A percentile compares a stretch with the other conserved stretches of the same genome.
Evolutionary conservation across 64 coral and sea anemone genomes (phyloP).

Genomic region (Porites lutea): DNA sequence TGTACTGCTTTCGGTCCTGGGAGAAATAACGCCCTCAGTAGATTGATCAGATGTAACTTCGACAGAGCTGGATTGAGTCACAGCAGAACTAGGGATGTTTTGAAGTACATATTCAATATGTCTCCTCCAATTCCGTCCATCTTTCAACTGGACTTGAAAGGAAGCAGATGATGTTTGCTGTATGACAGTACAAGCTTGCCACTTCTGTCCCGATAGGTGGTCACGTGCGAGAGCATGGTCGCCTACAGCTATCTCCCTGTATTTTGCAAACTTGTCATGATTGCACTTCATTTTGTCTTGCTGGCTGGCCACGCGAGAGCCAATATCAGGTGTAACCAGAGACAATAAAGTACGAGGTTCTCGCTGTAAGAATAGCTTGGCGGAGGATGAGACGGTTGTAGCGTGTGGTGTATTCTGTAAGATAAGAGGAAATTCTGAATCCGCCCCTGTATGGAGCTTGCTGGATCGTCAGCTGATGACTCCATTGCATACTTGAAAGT

Average conservation of each 20-base stretch:
- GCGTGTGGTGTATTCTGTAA: slow-evolving; percentile 63
- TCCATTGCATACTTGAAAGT: neutral
- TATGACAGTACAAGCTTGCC: neutral
- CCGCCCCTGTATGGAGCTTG: neutral
- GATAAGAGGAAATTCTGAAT: slow-evolving; percentile 57
- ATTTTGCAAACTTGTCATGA: slow-evolving; percentile 55
- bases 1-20: too few species aligned
- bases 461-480: neutral
- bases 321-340: neutral
- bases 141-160: too few species aligned
- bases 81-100: too few species aligned
- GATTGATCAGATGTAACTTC: too few species aligned
- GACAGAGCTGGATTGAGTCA: too few species aligned
- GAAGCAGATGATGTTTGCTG: too few species aligned
- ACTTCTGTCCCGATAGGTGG: neutral
- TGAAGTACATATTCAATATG: too few species aligned
- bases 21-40: too few species aligned
- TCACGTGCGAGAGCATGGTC: slow-evolving; percentile 31
- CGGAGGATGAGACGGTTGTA: slow-evolving; percentile 27
- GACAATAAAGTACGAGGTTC: slow-evolving; percentile 45
- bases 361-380: slow-evolving; percentile 62
- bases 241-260: slow-evolving; percentile 30
- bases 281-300: slow-evolving; percentile 65
- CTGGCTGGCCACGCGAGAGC: slow-evolving; percentile 19
- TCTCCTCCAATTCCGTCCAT: too few species aligned